Percentiles rank a stretch among this genome's conserved stretches.
Conservation (phyloP, 2,113 vertebrate species). For the Prochilodus magdalenae region DNA sequence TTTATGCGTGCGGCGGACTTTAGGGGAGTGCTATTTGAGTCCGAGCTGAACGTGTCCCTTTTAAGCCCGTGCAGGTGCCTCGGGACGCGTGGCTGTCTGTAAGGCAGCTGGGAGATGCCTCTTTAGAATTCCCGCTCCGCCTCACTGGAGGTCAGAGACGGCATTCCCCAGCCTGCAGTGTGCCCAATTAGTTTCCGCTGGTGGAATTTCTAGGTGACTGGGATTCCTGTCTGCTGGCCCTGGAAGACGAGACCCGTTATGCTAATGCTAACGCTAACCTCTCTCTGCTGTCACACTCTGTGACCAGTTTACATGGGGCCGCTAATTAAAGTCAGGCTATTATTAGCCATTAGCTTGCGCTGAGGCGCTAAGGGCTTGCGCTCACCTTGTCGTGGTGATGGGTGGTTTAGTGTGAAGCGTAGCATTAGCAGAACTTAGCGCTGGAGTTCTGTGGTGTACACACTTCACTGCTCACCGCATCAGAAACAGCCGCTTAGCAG, state of each 20-base stretch:
- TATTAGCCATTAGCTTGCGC: constrained; percentile 50
- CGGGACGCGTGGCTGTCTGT: background rate
- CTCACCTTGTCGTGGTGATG: constrained; percentile 22
- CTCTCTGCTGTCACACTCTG: constrained; percentile 14
- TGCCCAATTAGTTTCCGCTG: constrained; percentile 49
- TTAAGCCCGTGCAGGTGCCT: background rate
- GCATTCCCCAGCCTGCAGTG: background rate
- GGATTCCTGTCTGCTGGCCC: constrained; percentile 11
- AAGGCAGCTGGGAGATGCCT: background rate
- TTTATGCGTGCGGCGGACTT: too few relatives aligned
- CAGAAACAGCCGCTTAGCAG: too few relatives aligned
- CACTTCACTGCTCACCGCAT: too few relatives aligned
- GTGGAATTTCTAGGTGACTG: constrained; percentile 55
- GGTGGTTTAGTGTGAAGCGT: background rate
- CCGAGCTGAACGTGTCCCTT: background rate
- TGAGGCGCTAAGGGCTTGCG: constrained; percentile 43
- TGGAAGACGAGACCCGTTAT: background rate
- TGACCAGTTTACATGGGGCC: constrained; percentile 34
- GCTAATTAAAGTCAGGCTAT: constrained; percentile 62
- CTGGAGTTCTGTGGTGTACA: too few relatives aligned
- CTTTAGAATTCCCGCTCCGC: constrained; percentile 28
- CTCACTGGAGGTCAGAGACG: constrained; percentile 10
- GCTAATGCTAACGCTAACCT: background rate
- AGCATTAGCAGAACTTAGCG: background rate
- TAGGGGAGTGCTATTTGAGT: too few relatives aligned